Evolutionary conservation across 2,888 invertebrate genomes (phyloP), one percentile per base, ranked within the genome.

Genomic region (Exephanes ischioxanthus): DNA sequence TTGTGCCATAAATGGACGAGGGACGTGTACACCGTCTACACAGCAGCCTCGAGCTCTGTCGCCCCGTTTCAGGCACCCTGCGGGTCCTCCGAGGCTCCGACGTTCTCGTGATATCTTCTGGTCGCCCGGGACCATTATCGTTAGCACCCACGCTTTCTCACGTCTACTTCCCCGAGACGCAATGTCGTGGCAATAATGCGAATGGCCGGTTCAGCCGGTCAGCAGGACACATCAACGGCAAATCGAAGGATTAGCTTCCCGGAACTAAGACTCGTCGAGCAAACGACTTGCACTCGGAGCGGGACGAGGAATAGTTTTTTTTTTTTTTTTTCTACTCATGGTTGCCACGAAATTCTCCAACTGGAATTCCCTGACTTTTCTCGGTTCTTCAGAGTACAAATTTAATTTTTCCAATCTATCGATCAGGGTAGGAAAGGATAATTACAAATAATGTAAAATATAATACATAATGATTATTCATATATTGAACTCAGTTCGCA

Each of bases 71-170:
- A 73, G 67, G 53, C 33, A 66, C 48, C 67, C 41, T 61, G 61
- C 19, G 19, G 53, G 16, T 63, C 30, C 51, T 33, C 51, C 48
- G n/a, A 41, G 68, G 63, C 66, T 68, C 55, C 70, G 51, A 72
- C 70, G 55, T 85, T 55, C 61, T 73, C 70, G 58, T 58, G 63
- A 78, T 78, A 73, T 66, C 68, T 81, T 70, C 78, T 48, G 72
- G 80, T 72, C 63, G 75, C 75, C 67, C 58, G 30, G 45, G 53
- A 37, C 84, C 77, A 87, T 87, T 87, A 86, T 87, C 87, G 86
- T 87, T 87, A 84, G 66, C 84, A 75, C 77, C 79, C 76, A 71
- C 75, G 71, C 67, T 82, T 76, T 80, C 85, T 71, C 75, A 48
- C 79, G 45, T 67, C 75, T 63, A 76, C 66, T 61, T 61, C 76